Percentiles rank a stretch among this genome's conserved stretches.
Evolutionary conservation across 2,888 invertebrate genomes (phyloP).

Genomic region (Chironomus tentans): DNA sequence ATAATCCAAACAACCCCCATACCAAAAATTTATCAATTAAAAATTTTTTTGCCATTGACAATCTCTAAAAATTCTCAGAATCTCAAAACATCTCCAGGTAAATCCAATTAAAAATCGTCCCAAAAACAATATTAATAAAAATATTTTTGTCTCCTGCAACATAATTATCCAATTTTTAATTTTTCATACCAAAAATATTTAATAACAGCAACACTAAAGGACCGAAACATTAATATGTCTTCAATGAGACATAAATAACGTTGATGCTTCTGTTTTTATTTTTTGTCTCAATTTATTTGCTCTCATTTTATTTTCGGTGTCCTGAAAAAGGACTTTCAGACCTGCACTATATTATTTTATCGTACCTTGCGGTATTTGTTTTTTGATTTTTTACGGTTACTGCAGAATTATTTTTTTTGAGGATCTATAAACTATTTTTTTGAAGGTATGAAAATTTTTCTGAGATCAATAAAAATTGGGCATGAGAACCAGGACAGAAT

Average conservation of each 20-base stretch:
- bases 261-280: neutral
- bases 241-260: conserved; percentile 8
- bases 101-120: too few relatives aligned
- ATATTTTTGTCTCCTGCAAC: too few relatives aligned
- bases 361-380: conserved; percentile 3
- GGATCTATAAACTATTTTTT: neutral
- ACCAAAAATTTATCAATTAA: neutral
- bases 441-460: neutral
- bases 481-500: neutral
- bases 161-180: too few relatives aligned
- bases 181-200: too few relatives aligned
- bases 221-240: too few relatives aligned
- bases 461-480: neutral
- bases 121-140: too few relatives aligned
- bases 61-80: neutral
- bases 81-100: too few relatives aligned
- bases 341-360: neutral
- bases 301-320: neutral
- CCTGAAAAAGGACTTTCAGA: neutral
- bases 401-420: neutral
- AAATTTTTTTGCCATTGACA: neutral
- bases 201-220: too few relatives aligned
- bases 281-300: neutral
- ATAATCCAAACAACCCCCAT: too few relatives aligned
- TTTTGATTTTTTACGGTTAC: conserved; percentile 1